Base-by-base conservation (phyloP, 2,797 vertebrate genomes). In the Periparus ater region DNA sequence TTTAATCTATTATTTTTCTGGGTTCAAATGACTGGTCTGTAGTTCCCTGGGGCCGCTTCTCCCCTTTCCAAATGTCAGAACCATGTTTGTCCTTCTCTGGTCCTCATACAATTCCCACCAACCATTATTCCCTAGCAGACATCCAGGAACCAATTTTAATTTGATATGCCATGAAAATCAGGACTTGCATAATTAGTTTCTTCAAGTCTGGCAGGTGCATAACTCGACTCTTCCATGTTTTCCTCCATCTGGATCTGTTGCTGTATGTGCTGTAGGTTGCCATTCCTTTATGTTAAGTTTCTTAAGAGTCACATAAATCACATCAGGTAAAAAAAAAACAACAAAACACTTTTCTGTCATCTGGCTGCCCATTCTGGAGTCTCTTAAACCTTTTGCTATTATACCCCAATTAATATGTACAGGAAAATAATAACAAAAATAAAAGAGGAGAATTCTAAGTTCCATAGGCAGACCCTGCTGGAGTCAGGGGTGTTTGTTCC, bases 1-100 rank as follows among this genome's bases (percentile, higher is more conserved):
- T 92, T 86, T 86, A 75, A 40, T 71, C 9, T 74, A 50, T 84
- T 73, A 40, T 85, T 88, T 91, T 86, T 86, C 85, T 76, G 55
- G 21, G 29, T 79, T 70, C 71, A 78, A 55, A 55, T 63, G 55
- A 60, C 32, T 85, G 45, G 38, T 54, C 47, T 75, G 0, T 55
- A 75, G 57, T 23, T 73, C 63, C 54, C 72, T 63, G 36, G 27
- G 47, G 57, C 51, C 0, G 2, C 22, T 20, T 92, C 62, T 61
- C 55, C 21, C 34, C 25, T 53, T 61, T 76, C 38, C 42, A 74
- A 44, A 53, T 44, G 26, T 10, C 72, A 19, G 23, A 79, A 10
- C 14, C 40, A 3, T n/a, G 26, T 82, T 88, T 91, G 83, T 53
- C 77, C 54, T 95, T 89, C 82, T 68, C 53, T 72, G 51, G 26